A percentile compares a stretch with the other conserved stretches of the same genome.
phyloP scores from a whole-genome alignment of 2,797 vertebrate genomes.

The Molossus alvarezi region DNA sequence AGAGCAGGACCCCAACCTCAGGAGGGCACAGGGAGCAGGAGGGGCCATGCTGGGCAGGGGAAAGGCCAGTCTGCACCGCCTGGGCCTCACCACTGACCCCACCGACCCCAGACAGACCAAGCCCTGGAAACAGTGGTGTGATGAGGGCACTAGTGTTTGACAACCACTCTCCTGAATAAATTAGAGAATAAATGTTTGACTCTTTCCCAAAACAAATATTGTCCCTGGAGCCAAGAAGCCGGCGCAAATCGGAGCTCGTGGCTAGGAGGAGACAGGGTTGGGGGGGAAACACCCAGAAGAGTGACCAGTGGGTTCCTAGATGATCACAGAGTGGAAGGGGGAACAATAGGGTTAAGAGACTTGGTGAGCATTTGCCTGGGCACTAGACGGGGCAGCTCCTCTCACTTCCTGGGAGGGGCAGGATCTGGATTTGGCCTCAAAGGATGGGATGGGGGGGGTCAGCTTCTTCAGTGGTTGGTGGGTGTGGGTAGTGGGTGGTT shows the following conservation, averaged over 20 bases:
- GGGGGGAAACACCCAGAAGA: no score
- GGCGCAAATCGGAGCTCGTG: background rate
- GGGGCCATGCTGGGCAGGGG: background rate
- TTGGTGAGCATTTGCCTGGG: background rate
- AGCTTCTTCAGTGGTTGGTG: rapidly evolving
- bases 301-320: background rate
- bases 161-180: slow-evolving; percentile 65
- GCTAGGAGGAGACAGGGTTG: rapidly evolving
- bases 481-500: background rate
- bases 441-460: background rate
- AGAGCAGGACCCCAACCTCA: background rate
- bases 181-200: slow-evolving; percentile 71
- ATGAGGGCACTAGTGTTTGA: background rate
- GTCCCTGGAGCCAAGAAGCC: background rate
- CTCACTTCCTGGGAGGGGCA: background rate
- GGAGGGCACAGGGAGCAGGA: background rate
- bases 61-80: background rate
- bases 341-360: background rate
- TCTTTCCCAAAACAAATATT: slow-evolving; percentile 70
- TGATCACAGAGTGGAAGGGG: rapidly evolving
- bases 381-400: background rate
- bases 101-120: background rate
- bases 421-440: no score
- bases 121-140: background rate
- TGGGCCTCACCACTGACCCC: background rate